Conservation (phyloP, 2,113 vertebrate species). For the Eptatretus burgeri region DNA sequence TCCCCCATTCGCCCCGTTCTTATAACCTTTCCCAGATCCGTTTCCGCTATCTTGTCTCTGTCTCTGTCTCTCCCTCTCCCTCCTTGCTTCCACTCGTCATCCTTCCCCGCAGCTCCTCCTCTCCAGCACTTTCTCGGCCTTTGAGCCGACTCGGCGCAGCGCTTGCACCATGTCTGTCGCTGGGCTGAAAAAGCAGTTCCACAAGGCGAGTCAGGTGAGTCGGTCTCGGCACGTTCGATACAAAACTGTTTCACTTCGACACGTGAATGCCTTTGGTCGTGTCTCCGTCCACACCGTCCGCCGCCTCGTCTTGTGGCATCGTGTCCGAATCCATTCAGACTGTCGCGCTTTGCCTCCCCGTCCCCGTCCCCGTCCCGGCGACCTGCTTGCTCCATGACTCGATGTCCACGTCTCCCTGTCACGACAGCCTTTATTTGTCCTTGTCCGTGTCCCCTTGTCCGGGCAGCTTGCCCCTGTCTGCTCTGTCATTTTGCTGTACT, state of each 20-base stretch:
- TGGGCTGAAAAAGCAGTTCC: constrained; percentile 89
- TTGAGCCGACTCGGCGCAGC: constrained; percentile 10
- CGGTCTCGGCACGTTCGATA: background rate
- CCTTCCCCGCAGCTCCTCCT: no score
- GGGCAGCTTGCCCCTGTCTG: no score
- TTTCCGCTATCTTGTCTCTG: no score
- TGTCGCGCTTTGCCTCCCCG: background rate
- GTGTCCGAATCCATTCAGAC: background rate
- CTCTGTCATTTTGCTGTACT: no score
- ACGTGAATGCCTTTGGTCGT: no score
- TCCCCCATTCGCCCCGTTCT: no score
- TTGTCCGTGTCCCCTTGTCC: no score
- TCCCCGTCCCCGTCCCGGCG: background rate
- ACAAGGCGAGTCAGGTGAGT: constrained; percentile 80
- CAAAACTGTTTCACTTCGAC: no score
- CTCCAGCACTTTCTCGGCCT: background rate
- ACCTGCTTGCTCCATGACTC: background rate
- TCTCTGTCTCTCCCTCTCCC: no score
- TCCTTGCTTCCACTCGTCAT: no score
- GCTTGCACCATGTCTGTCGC: constrained; percentile 51
- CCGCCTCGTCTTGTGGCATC: background rate
- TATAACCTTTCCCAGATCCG: no score
- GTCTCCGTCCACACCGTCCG: background rate
- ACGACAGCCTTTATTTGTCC: no score
- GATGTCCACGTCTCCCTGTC: background rate